phyloP scores from a whole-genome alignment of 2,888 invertebrate genomes.

The Campoletis raptor region DNA sequence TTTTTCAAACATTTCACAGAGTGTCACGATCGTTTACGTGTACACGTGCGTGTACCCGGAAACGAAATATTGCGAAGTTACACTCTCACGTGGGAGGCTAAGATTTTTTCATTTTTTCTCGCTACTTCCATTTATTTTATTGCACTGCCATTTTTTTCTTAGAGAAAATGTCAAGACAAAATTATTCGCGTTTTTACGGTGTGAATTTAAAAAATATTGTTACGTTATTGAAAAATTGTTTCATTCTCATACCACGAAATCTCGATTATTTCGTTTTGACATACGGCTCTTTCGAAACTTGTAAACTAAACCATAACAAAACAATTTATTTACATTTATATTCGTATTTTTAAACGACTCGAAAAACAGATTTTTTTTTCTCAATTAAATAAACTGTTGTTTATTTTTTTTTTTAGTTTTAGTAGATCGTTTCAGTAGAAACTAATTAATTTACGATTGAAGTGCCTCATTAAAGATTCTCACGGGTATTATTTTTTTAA shows the following conservation, averaged over 20 bases:
- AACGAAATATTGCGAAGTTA: neutral
- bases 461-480: too few species aligned
- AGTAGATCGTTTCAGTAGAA: too few species aligned
- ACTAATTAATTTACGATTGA: too few species aligned
- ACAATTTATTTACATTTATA: neutral
- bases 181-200: neutral
- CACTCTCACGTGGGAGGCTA: neutral
- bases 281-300: neutral
- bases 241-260: neutral
- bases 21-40: constrained; percentile 11
- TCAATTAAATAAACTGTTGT: too few species aligned
- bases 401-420: too few species aligned
- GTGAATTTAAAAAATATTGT: neutral
- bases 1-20: constrained; percentile 10
- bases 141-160: neutral
- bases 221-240: neutral
- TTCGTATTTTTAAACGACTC: too few species aligned
- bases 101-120: neutral
- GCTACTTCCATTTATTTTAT: neutral
- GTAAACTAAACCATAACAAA: neutral
- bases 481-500: neutral
- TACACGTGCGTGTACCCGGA: constrained; percentile 15
- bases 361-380: too few species aligned
- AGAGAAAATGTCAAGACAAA: constrained; percentile 1
- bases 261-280: neutral